phyloP scores from a whole-genome alignment of 2,888 invertebrate species.

The Geotrupes spiniger region DNA sequence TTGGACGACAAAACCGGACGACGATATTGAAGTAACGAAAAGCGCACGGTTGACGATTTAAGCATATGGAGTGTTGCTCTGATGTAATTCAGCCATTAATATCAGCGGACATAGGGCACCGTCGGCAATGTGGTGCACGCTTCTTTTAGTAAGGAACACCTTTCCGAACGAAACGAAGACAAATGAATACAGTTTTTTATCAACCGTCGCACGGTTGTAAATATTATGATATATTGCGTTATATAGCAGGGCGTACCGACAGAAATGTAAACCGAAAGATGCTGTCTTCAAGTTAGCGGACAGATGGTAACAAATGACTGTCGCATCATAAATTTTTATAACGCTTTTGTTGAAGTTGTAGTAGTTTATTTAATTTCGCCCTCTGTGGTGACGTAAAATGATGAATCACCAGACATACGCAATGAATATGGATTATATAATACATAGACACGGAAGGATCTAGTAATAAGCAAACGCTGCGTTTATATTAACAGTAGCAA shows the following conservation, averaged over 20 bases:
- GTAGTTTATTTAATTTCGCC: not conserved
- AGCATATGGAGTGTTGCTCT: too few species aligned
- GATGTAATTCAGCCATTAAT: constrained; percentile 18
- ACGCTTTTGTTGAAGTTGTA: constrained; percentile 6
- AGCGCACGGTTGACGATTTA: too few species aligned
- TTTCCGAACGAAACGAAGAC: constrained; percentile 14
- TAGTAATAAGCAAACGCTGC: too few species aligned
- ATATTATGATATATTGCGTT: constrained; percentile 20
- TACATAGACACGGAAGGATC: too few species aligned
- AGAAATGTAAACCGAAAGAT: constrained; percentile 15
- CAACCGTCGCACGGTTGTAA: constrained; percentile 15
- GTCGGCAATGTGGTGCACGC: constrained; percentile 9
- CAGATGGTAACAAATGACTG: constrained; percentile 1
- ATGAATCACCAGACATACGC: too few species aligned
- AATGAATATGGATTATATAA: too few species aligned
- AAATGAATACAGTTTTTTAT: constrained; percentile 15
- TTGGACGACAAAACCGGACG: too few species aligned
- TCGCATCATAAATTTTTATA: constrained; percentile 8
- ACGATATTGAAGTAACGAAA: too few species aligned
- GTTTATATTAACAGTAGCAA: too few species aligned
- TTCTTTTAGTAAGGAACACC: constrained; percentile 13
- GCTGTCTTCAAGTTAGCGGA: not conserved
- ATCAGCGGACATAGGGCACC: constrained; percentile 6
- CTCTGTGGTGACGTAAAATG: not conserved
- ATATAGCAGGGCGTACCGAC: constrained; percentile 5